Evolutionary conservation across 1,140 invertebrate genomes (phyloP).

Genomic region (Mamestra configurata): DNA sequence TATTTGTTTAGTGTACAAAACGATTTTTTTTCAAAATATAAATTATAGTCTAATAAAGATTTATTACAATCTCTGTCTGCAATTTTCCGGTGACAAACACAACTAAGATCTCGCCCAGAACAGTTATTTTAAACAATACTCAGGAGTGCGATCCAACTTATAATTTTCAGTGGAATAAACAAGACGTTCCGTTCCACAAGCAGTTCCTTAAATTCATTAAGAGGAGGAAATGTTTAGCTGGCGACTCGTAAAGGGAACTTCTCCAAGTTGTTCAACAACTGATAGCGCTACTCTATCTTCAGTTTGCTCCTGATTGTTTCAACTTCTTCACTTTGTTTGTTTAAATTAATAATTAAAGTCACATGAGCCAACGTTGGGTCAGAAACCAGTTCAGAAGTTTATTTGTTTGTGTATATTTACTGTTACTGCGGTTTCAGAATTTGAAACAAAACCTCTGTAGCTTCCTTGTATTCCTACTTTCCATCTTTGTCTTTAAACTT

Average conservation of each 20-base stretch:
- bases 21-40: no score
- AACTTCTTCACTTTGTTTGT: conserved; percentile 25
- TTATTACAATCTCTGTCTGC: no score
- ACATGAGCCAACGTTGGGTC: conserved; percentile 33
- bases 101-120: not conserved
- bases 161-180: conserved; percentile 46
- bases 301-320: conserved; percentile 25
- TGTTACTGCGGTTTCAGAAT: not conserved
- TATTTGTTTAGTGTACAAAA: no score
- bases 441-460: not conserved
- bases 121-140: not conserved
- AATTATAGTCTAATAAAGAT: no score
- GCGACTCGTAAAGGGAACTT: conserved; percentile 45
- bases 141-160: conserved; percentile 38
- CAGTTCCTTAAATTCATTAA: conserved; percentile 54
- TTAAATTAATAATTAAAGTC: conserved; percentile 47
- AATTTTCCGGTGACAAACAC: no score
- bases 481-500: not conserved
- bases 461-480: not conserved
- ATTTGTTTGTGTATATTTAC: conserved; percentile 3
- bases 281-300: conserved; percentile 50
- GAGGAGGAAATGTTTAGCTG: conserved; percentile 48
- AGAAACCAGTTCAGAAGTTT: conserved; percentile 1
- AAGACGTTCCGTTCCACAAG: conserved; percentile 40
- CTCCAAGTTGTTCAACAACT: conserved; percentile 47